Percentiles rank a stretch among this genome's conserved stretches.
Conservation (phyloP, 2,113 vertebrate species). For the Hippocampus mohnikei region DNA sequence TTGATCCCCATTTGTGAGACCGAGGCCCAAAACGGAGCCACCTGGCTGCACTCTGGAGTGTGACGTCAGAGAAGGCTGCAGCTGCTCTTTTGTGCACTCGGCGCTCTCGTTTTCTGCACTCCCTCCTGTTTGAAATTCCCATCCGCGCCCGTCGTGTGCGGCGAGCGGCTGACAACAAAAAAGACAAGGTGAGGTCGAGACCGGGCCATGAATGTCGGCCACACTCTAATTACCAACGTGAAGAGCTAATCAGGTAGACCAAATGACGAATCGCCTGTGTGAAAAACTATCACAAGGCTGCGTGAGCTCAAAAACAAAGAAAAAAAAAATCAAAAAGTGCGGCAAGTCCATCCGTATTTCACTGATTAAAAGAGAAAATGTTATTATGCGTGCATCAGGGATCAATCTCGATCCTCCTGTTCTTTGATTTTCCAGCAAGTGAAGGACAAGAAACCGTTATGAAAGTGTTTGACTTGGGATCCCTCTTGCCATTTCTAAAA, state of each 20-base stretch:
- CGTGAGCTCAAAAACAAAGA: not conserved
- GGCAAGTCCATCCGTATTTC: not conserved
- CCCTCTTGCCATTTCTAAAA: not conserved
- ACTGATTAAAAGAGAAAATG: not conserved
- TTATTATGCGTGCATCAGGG: not conserved
- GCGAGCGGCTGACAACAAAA: not conserved
- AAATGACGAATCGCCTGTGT: not conserved
- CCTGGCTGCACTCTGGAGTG: constrained; percentile 1
- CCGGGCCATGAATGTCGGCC: not conserved
- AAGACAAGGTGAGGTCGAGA: not conserved
- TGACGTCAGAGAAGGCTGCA: constrained; percentile 3
- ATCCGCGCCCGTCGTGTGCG: not conserved
- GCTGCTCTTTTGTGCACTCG: constrained; percentile 7
- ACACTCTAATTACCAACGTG: not conserved
- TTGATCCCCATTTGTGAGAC: not conserved
- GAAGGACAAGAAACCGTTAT: not conserved
- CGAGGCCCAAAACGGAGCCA: not conserved
- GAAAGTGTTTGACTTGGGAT: not conserved
- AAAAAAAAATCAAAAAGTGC: not conserved
- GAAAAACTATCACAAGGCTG: not conserved
- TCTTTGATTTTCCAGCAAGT: not conserved
- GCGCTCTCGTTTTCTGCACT: not conserved
- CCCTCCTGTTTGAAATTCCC: constrained; percentile 5
- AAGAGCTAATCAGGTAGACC: not conserved
- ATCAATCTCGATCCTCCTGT: not conserved